These are phyloP conservation scores for Mastomys coucha DNA, from an alignment of 2,113 vertebrate species.

Conservation along the genomic window DNA sequence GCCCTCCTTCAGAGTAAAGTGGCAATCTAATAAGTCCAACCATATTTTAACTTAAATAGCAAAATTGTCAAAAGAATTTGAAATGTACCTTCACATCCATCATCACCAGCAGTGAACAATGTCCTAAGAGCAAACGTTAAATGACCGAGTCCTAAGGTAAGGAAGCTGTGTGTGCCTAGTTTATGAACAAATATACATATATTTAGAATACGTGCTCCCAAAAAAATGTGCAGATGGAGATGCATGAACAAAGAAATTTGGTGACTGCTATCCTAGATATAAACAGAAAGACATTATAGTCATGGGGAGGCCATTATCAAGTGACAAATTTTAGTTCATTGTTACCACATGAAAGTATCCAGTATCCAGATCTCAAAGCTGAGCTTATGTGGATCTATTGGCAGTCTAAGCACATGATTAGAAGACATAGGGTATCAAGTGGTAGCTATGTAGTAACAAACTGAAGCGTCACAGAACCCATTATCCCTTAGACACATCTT, in stretches of 20 bases:
- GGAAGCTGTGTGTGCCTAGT: not conserved
- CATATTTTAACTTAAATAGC: not conserved
- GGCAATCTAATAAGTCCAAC: conserved; percentile 1
- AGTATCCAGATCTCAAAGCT: conserved; percentile 40
- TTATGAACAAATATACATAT: conserved; percentile 27
- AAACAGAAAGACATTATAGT: conserved; percentile 14
- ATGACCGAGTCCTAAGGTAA: not conserved
- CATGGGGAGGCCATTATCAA: conserved; percentile 8
- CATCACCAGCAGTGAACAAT: not conserved
- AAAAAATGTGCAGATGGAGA: not conserved
- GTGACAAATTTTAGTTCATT: conserved; percentile 18
- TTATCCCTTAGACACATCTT: not conserved
- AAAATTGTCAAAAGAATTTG: conserved; percentile 36
- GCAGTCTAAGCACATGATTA: not conserved
- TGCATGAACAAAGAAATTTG: conserved; percentile 10
- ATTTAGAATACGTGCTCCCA: not conserved
- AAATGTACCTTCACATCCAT: conserved; percentile 4
- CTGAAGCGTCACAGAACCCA: not conserved
- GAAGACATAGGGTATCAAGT: not conserved
- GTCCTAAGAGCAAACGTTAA: not conserved
- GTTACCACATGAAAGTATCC: conserved; percentile 35
- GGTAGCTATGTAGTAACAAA: conserved; percentile 9
- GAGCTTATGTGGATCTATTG: conserved; percentile 30
- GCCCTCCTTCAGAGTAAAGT: conserved; percentile 63
- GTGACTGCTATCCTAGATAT: not conserved